These are phyloP conservation scores for Cerastis rubricosa DNA, from an alignment of 2,888 invertebrate species.

Conservation along the genomic window DNA sequence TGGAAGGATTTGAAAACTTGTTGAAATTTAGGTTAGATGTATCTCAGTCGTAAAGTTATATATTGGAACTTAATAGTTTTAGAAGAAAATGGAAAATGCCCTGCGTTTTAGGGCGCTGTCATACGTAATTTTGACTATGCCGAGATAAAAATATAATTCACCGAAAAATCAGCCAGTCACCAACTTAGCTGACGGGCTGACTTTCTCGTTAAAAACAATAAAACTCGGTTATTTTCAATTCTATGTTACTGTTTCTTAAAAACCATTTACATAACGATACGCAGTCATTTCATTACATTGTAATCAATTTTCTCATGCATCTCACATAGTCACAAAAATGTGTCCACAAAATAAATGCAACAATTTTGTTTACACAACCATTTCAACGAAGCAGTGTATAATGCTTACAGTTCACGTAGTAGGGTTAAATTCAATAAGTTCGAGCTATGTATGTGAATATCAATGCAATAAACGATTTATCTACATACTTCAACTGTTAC, in stretches of 20 bases:
- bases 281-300: neutral
- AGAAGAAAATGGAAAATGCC: no score
- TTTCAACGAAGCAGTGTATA: constrained; percentile 7
- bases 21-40: no score
- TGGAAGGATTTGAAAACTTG: no score
- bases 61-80: no score
- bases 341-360: constrained; percentile 15
- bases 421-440: constrained; percentile 21
- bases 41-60: no score
- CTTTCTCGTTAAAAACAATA: neutral
- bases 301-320: neutral
- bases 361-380: neutral
- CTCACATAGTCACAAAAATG: constrained; percentile 6
- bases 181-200: neutral
- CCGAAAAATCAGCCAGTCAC: neutral
- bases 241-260: neutral
- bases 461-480: constrained; percentile 21
- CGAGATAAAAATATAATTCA: neutral
- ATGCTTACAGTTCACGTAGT: neutral
- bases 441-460: constrained; percentile 1
- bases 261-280: neutral
- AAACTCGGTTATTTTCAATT: neutral
- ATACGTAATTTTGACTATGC: neutral
- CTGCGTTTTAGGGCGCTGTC: no score
- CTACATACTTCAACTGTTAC: neutral